These are phyloP conservation scores for Penaeus japonicus DNA, from an alignment of 1,140 invertebrate species.

Conservation along the genomic window DNA sequence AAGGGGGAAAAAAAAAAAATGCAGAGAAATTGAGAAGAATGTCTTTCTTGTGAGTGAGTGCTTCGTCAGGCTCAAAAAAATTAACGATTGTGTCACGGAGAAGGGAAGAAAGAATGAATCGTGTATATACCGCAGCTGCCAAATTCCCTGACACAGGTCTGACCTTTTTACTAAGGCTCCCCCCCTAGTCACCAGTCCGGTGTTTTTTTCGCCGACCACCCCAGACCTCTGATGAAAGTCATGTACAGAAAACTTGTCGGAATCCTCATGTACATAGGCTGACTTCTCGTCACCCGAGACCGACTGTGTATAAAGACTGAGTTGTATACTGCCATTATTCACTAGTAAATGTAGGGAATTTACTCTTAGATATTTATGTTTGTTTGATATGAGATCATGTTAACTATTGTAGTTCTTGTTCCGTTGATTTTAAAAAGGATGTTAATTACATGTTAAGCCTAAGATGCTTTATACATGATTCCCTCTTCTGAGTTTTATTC, in stretches of 20 bases:
- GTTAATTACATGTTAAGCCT: background rate
- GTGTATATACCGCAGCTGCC: slow-evolving; percentile 44
- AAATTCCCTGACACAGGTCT: slow-evolving; percentile 24
- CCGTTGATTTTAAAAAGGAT: background rate
- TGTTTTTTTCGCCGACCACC: background rate
- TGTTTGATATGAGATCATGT: slow-evolving; percentile 33
- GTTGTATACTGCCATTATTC: slow-evolving; percentile 50
- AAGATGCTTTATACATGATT: background rate
- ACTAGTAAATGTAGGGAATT: slow-evolving; percentile 32
- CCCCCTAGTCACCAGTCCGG: slow-evolving; percentile 42
- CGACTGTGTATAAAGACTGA: slow-evolving; percentile 38
- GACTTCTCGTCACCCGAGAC: background rate
- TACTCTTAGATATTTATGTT: slow-evolving; percentile 38
- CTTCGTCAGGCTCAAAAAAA: slow-evolving; percentile 14
- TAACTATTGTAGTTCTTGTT: slow-evolving; percentile 35
- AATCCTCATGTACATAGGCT: slow-evolving; percentile 37
- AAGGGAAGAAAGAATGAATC: slow-evolving; percentile 11
- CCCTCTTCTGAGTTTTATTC: slow-evolving; percentile 24
- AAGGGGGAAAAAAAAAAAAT: too few relatives aligned
- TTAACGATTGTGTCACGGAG: background rate
- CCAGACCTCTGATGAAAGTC: background rate
- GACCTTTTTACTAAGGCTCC: too few relatives aligned
- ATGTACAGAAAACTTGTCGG: slow-evolving; percentile 29
- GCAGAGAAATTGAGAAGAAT: background rate
- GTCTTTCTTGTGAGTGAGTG: background rate